phyloP scores from a whole-genome alignment of 2,113 vertebrate genomes.

The Hystrix cristata region DNA sequence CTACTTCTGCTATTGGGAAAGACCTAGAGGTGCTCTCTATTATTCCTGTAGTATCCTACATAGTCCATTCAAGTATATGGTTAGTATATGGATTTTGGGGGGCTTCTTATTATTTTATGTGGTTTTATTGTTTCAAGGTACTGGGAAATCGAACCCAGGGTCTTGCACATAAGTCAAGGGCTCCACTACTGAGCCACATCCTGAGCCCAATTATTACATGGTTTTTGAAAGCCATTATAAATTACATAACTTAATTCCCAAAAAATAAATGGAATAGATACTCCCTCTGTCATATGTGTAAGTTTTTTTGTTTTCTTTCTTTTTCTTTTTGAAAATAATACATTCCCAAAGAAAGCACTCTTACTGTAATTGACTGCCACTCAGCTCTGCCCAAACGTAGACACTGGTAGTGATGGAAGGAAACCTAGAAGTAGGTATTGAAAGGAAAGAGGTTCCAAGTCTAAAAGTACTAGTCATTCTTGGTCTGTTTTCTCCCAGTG shows the following conservation, averaged over 20 bases:
- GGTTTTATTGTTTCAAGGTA: not conserved
- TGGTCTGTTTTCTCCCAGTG: not conserved
- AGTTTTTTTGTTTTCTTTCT: not conserved
- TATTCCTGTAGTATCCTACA: not conserved
- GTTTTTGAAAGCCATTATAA: not conserved
- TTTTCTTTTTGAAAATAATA: slow-evolving; percentile 31
- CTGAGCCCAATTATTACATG: not conserved
- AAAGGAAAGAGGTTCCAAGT: not conserved
- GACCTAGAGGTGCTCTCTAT: not conserved
- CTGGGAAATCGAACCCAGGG: not conserved
- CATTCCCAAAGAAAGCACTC: slow-evolving; percentile 15
- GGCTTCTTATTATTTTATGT: not conserved
- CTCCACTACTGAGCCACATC: not conserved
- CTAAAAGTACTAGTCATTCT: not conserved
- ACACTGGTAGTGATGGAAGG: not conserved
- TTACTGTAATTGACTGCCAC: not conserved
- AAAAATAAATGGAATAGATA: slow-evolving; percentile 49
- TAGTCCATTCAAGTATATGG: not conserved
- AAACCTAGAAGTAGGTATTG: slow-evolving; percentile 43
- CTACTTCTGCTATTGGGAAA: slow-evolving; percentile 27
- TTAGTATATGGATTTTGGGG: not conserved
- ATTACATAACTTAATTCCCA: slow-evolving; percentile 24
- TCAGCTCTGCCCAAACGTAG: not conserved
- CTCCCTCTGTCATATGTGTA: not conserved
- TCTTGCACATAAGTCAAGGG: not conserved